Conservation (phyloP, 2,113 vertebrate species). For the Chlamydotis undulata region DNA sequence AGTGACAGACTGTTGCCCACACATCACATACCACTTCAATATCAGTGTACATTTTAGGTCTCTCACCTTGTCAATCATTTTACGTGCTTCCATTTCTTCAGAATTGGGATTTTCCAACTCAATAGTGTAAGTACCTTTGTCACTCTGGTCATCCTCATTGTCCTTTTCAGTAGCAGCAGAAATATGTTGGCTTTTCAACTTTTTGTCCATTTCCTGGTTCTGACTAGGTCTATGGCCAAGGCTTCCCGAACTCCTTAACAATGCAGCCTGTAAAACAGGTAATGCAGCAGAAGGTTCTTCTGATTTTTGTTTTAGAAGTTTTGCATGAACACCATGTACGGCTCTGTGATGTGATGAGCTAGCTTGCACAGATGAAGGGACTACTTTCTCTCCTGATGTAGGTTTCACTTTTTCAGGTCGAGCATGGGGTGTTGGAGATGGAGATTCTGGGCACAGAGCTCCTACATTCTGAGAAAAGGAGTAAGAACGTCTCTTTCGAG, state of each 20-base stretch:
- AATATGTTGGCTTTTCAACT: slow-evolving; percentile 71
- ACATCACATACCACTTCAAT: not conserved
- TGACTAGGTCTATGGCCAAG: slow-evolving; percentile 87
- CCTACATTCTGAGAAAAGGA: slow-evolving; percentile 91
- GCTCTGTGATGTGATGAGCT: slow-evolving; percentile 74
- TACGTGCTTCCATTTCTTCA: slow-evolving; percentile 92
- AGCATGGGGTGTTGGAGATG: slow-evolving; percentile 83
- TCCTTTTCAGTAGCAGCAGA: slow-evolving; percentile 76
- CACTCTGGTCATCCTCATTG: slow-evolving; percentile 91
- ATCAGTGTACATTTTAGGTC: not conserved
- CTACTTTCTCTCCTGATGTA: slow-evolving; percentile 75
- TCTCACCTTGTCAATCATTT: slow-evolving; percentile 96
- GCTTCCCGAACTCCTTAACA: slow-evolving; percentile 87
- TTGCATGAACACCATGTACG: slow-evolving; percentile 80
- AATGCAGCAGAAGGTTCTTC: slow-evolving; percentile 84
- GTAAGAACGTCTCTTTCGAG: slow-evolving; percentile 90
- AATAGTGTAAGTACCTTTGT: slow-evolving; percentile 96
- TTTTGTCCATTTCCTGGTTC: slow-evolving; percentile 80
- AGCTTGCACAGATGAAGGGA: slow-evolving; percentile 79
- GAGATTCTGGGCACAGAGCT: slow-evolving; percentile 78
- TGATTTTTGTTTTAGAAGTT: slow-evolving; percentile 90
- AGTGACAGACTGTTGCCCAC: not conserved
- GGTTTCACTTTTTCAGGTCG: slow-evolving; percentile 80
- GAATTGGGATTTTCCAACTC: slow-evolving; percentile 93
- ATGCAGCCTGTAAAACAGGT: slow-evolving; percentile 75